A percentile compares a stretch with the other conserved stretches of the same genome.
phyloP scores from a whole-genome alignment of 1,140 invertebrate species.

The Rhyzopertha dominica region DNA sequence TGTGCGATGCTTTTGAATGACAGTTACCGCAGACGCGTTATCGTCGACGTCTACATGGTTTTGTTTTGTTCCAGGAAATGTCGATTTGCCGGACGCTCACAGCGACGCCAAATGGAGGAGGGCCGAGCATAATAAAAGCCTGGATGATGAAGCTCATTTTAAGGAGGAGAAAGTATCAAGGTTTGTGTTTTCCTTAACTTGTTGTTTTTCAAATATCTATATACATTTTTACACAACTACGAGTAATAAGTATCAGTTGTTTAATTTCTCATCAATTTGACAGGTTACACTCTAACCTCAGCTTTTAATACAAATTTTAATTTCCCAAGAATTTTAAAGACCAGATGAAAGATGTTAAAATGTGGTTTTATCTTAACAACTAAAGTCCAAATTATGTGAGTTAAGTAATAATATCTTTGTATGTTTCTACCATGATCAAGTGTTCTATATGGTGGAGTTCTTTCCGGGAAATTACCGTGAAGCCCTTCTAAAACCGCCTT shows the following conservation, averaged over 20 bases:
- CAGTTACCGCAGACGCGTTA: too few relatives aligned
- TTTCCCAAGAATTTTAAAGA: not conserved
- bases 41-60: too few relatives aligned
- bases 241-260: not conserved
- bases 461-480: too few relatives aligned
- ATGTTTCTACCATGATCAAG: too few relatives aligned
- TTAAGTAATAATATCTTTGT: too few relatives aligned
- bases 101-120: conserved; percentile 62
- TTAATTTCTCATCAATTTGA: conserved; percentile 2
- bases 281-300: not conserved
- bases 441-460: too few relatives aligned
- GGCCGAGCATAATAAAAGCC: conserved; percentile 51
- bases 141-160: conserved; percentile 46
- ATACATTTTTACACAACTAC: not conserved
- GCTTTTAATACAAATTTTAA: not conserved
- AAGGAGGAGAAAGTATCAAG: conserved; percentile 49
- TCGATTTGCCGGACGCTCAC: conserved; percentile 64
- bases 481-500: too few relatives aligned
- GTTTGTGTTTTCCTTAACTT: conserved; percentile 40
- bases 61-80: conserved; percentile 45
- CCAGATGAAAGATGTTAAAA: too few relatives aligned
- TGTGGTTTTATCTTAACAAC: too few relatives aligned
- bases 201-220: not conserved
- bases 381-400: too few relatives aligned
- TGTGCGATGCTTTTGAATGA: too few relatives aligned